Conservation (phyloP, 2,113 vertebrate genomes). For the Dromiciops gliroides region DNA sequence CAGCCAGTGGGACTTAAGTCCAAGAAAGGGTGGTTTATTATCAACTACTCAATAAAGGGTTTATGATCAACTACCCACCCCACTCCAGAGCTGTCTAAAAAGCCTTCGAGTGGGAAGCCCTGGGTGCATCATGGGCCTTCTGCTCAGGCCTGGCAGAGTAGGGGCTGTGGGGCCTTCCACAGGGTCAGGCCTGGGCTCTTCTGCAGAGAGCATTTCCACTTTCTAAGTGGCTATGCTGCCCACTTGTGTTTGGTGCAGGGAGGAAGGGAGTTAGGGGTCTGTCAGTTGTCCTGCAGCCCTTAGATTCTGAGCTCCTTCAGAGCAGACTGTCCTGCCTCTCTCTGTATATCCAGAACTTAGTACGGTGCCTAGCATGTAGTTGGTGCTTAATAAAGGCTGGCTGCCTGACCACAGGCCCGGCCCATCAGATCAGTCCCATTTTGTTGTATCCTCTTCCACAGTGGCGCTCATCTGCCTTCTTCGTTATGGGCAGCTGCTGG, state of each 20-base stretch:
- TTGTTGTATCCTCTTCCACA: conserved; percentile 68
- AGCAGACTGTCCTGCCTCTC: neutral
- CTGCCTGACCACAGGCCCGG: neutral
- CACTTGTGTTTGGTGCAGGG: neutral
- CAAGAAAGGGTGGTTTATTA: neutral
- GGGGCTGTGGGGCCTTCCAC: neutral
- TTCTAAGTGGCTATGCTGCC: too few species aligned
- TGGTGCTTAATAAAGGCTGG: neutral
- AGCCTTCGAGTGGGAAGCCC: neutral
- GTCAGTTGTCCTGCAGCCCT: neutral
- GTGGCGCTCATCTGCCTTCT: conserved; percentile 93
- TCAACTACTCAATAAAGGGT: neutral
- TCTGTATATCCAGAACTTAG: neutral
- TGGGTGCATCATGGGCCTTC: neutral
- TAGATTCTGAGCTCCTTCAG: rapidly evolving
- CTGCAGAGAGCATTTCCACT: neutral
- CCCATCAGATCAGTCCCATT: neutral
- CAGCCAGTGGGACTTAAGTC: neutral
- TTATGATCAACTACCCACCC: neutral
- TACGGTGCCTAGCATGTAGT: neutral
- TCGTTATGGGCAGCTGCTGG: conserved; percentile 93
- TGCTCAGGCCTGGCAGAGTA: neutral
- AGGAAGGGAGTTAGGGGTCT: neutral
- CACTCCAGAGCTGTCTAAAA: neutral
- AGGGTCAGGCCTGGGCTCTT: neutral